phyloP scores from a whole-genome alignment of 2,113 vertebrate species.

The Tachysurus vachellii region DNA sequence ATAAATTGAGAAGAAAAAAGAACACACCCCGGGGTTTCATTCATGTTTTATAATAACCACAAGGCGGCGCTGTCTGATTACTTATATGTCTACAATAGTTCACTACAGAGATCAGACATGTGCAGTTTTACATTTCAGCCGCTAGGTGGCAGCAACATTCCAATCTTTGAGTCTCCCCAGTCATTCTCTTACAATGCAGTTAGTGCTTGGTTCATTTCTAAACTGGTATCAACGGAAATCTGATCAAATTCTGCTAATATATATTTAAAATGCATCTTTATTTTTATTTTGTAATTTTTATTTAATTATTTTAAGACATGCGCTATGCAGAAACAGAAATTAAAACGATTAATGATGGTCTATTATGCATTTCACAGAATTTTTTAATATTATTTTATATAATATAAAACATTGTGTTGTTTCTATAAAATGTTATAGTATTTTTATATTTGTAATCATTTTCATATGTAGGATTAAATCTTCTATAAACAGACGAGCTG shows the following conservation, averaged over 20 bases:
- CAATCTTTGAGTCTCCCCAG: not conserved
- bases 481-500: not conserved
- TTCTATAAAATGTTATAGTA: not conserved
- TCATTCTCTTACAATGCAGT: not conserved
- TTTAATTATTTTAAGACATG: not conserved
- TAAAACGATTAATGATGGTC: no score
- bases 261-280: not conserved
- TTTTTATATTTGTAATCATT: not conserved
- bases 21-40: not conserved
- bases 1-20: not conserved
- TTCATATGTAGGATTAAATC: not conserved
- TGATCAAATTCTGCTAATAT: not conserved
- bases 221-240: not conserved
- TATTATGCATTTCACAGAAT: not conserved
- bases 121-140: constrained; percentile 34
- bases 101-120: not conserved
- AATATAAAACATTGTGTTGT: not conserved
- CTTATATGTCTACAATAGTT: not conserved
- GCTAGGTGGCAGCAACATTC: constrained; percentile 68
- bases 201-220: not conserved
- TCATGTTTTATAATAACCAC: constrained; percentile 31
- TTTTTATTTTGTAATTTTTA: not conserved
- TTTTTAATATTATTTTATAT: not conserved
- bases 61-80: constrained; percentile 63
- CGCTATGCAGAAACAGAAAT: not conserved